These are phyloP conservation scores for Spatulosminthurus flaviceps DNA, from an alignment of 2,888 invertebrate genomes.

Conservation along the genomic window DNA sequence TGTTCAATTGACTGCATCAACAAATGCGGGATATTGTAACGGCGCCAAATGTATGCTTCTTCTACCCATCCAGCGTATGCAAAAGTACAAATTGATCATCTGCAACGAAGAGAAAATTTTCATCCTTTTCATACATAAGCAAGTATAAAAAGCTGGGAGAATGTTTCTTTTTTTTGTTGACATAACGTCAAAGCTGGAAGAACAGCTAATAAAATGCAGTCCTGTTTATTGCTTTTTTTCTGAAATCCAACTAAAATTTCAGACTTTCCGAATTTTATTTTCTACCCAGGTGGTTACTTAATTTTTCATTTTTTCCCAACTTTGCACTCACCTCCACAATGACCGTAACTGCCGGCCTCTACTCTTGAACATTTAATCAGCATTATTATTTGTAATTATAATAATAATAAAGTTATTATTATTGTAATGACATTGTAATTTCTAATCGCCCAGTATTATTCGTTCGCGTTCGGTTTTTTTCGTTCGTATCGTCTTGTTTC, in stretches of 20 bases:
- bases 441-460: no score
- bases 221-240: background rate
- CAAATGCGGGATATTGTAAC: conserved; percentile 28
- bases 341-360: no score
- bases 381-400: no score
- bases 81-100: background rate
- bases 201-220: background rate
- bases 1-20: background rate
- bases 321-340: no score
- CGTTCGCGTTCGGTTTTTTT: no score
- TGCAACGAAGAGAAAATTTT: background rate
- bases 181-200: background rate
- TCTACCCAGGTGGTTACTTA: no score
- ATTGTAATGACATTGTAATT: no score
- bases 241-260: background rate
- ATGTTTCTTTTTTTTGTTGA: background rate
- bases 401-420: no score
- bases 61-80: background rate
- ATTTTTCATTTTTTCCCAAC: no score
- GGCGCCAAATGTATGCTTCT: background rate
- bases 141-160: background rate
- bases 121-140: background rate
- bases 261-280: no score
- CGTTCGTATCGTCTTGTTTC: background rate
- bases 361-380: no score